These are phyloP conservation scores for Brachionus rubens DNA, from an alignment of 1,140 invertebrate genomes.

Conservation along the genomic window DNA sequence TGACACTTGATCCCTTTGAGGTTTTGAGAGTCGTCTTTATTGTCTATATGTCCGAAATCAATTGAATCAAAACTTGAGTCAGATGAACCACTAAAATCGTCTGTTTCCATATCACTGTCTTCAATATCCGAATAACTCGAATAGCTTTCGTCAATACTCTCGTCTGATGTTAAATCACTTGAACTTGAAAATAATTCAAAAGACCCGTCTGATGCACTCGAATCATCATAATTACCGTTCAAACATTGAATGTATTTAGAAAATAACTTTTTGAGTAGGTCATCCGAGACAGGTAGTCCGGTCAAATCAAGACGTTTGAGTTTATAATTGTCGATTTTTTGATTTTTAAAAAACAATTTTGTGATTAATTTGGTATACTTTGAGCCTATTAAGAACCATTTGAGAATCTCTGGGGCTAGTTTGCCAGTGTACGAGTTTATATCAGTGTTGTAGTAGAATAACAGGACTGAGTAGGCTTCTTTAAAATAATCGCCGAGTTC, in stretches of 20 bases:
- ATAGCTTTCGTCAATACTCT: too few species aligned
- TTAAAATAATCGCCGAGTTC: background rate
- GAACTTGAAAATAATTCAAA: too few species aligned
- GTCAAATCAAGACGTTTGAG: background rate
- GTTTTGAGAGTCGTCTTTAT: background rate
- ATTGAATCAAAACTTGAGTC: background rate
- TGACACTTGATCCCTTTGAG: too few species aligned
- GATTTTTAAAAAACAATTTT: slow-evolving; percentile 13
- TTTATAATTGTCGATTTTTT: background rate
- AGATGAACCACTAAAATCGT: background rate
- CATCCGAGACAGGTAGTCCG: background rate
- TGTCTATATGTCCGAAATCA: background rate
- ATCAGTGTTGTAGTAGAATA: slow-evolving; percentile 3
- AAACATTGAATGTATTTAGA: background rate
- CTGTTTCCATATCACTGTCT: too few species aligned
- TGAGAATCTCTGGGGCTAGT: slow-evolving; percentile 8
- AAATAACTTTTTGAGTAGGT: background rate
- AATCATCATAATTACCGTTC: background rate
- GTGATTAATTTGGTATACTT: slow-evolving; percentile 14
- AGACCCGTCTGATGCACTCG: background rate
- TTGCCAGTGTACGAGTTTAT: slow-evolving; percentile 31
- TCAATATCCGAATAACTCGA: too few species aligned
- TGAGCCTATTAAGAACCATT: slow-evolving; percentile 20
- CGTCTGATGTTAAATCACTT: too few species aligned
- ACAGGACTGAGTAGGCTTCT: slow-evolving; percentile 1